These are phyloP conservation scores for Nannoperca obscura DNA, from an alignment of 2,797 vertebrate species.

Conservation along the genomic window DNA sequence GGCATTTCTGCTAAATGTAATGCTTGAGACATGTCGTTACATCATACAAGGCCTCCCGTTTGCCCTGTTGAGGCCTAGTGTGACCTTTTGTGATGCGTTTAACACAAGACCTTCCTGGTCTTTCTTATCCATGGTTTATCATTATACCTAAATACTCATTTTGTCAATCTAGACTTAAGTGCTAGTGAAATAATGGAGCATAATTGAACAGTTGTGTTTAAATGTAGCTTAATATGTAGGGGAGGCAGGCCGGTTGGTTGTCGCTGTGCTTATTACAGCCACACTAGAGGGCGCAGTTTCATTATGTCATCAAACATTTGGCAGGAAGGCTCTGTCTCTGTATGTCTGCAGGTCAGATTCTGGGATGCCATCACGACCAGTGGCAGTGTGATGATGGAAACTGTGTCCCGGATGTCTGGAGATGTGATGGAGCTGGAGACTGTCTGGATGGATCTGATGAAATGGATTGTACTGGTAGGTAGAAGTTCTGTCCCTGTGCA, in stretches of 20 bases:
- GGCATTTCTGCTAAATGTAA: not conserved
- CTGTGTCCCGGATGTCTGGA: conserved; percentile 86
- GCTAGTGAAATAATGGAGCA: not conserved
- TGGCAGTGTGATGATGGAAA: conserved; percentile 92
- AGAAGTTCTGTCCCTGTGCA: not conserved
- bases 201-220: not conserved
- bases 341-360: conserved; percentile 38
- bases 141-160: not conserved
- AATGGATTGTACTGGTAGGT: conserved; percentile 83
- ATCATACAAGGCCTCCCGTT: not conserved
- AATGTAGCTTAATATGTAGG: too few relatives aligned
- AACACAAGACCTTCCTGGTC: not conserved
- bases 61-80: not conserved
- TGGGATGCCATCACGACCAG: conserved; percentile 61
- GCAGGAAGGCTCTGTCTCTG: not conserved
- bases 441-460: conserved; percentile 94
- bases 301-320: too few relatives aligned
- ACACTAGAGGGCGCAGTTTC: too few relatives aligned
- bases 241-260: too few relatives aligned
- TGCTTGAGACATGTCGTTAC: too few relatives aligned
- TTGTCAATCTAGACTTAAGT: not conserved
- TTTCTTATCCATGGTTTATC: not conserved
- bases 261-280: too few relatives aligned
- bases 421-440: conserved; percentile 89
- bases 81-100: not conserved